Base-by-base conservation (phyloP, 2,113 vertebrate genomes). In the Pollachius pollachius region DNA sequence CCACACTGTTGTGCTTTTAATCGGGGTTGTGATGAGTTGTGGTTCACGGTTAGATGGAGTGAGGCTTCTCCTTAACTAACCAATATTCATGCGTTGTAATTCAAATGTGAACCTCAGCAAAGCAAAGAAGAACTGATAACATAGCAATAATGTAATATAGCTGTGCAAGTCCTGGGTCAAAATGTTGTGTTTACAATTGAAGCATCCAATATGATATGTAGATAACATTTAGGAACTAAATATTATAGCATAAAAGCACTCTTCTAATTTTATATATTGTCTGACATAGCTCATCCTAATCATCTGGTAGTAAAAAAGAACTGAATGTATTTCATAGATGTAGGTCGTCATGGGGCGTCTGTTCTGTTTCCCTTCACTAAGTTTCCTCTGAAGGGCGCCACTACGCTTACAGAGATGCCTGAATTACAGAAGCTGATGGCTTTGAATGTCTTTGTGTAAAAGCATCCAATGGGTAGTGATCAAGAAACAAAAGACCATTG, bases 1-100 rank as follows among this genome's bases (percentile, higher is more conserved):
- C 41, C 54, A 84, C 79, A 61, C 65, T 62, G 74, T 78, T 80
- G 68, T 80, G 63, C 57, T 21, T 67, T 62, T 13, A 18, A 6
- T 25, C 15, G n/a, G 9, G 21, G 16, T 18, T 37, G 62, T 9
- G 27, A 37, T 64, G 25, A 34, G 4, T 23, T 62, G 30, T 52
- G 57, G 12, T 23, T 16, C 15, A 16, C 6, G 15, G 54, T 13
- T 9, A n/a, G 54, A 57, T 17, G 15, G 54, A 57, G n/a, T 17
- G 16, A 2, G 15, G 54, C 41, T 48, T 7, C 41, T 48, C 12
- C 41, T 48, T 48, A 48, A 1, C 8, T 48, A 48, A 48, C 12
- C 41, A 48, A 48, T 48, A 48, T 5, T 48, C 11, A 57, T 57
- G n/a, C 3, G 15, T 16, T 57, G 6, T 4, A 4, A 3, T 34